Evolutionary conservation across 2,113 vertebrate genomes (phyloP).

Genomic region (Plotosus lineatus): DNA sequence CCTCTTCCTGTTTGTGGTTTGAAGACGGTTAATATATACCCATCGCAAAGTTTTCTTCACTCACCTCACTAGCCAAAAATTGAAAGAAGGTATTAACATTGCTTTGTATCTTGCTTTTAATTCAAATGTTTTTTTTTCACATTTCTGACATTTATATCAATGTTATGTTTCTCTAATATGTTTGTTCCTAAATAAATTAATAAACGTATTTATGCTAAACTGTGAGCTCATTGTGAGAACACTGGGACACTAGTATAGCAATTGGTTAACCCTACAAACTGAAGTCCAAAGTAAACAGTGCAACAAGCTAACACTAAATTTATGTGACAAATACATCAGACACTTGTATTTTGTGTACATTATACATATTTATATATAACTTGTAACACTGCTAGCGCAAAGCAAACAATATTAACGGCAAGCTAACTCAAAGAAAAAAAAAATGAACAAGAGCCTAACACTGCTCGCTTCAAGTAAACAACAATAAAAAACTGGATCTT

Average conservation of each 20-base stretch:
- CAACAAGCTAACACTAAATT: not conserved
- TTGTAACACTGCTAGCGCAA: not conserved
- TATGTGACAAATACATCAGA: too few relatives aligned
- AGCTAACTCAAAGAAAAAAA: not conserved
- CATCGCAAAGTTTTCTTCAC: not conserved
- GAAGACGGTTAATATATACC: not conserved
- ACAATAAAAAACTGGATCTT: not conserved
- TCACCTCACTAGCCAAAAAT: not conserved
- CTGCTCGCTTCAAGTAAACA: not conserved
- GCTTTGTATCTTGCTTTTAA: not conserved
- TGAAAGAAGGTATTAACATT: not conserved
- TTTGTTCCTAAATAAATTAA: not conserved
- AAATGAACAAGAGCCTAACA: not conserved
- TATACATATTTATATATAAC: too few relatives aligned
- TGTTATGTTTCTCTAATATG: not conserved
- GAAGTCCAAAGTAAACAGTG: too few relatives aligned
- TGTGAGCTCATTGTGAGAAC: not conserved
- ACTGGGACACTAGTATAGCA: not conserved
- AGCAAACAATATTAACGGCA: not conserved
- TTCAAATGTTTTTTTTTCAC: not conserved
- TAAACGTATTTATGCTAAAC: not conserved
- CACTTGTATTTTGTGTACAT: too few relatives aligned
- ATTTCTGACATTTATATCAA: not conserved
- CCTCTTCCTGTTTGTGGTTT: not conserved
- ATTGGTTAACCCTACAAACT: too few relatives aligned